These are phyloP conservation scores for Neolamprologus longior DNA, from an alignment of 2,113 vertebrate genomes.

Conservation along the genomic window DNA sequence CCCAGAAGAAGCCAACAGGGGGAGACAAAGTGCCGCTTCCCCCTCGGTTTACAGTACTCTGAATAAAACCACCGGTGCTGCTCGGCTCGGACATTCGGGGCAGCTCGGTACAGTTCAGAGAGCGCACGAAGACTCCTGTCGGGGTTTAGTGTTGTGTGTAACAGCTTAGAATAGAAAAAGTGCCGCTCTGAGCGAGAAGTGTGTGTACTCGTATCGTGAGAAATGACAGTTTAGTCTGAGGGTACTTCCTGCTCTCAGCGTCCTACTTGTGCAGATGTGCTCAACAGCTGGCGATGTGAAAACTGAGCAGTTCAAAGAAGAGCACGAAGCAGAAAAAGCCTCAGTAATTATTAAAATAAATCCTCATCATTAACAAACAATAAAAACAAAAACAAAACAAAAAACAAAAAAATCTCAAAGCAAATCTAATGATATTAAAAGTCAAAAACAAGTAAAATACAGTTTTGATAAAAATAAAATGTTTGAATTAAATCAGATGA, in stretches of 20 bases:
- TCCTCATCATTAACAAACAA: not conserved
- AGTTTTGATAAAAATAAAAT: rapidly evolving
- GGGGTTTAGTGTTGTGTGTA: slow-evolving; percentile 25
- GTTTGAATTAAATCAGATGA: not conserved
- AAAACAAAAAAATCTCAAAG: not conserved
- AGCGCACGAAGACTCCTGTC: not conserved
- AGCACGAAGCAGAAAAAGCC: not conserved
- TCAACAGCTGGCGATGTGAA: not conserved
- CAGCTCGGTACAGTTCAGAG: not conserved
- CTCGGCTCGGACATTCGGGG: not conserved
- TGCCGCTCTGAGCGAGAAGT: not conserved
- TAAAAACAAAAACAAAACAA: no score
- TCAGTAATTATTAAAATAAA: not conserved
- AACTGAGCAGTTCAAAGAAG: not conserved
- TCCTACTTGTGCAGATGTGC: not conserved
- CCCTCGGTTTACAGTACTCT: slow-evolving; percentile 3
- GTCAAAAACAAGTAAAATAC: rapidly evolving
- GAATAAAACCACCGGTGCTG: not conserved
- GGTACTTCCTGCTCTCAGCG: not conserved
- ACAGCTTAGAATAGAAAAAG: not conserved
- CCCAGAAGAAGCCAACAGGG: not conserved
- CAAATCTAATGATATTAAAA: rapidly evolving
- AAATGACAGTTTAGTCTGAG: not conserved
- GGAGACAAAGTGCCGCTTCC: not conserved
- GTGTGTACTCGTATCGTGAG: not conserved